Base-by-base conservation (phyloP, 2,888 invertebrate species). In the Cryptops parisi region DNA sequence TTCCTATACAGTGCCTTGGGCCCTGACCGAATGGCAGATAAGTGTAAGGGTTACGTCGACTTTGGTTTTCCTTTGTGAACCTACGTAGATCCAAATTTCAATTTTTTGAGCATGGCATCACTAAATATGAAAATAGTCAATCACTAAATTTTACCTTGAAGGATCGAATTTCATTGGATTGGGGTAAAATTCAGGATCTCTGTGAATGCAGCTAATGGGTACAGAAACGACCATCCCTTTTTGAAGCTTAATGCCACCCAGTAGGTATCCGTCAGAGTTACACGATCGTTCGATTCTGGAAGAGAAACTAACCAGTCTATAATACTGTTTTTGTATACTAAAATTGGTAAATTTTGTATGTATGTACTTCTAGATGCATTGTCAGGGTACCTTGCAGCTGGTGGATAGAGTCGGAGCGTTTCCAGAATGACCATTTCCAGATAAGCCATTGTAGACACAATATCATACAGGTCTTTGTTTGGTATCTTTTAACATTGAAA, bases 171-270 rank as follows among this genome's bases (percentile, higher is more conserved):
- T 2, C 2, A 22, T n/a, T 12, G 50, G 50, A 40, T 50, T 21
- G 3, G 50, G 50, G 24, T 50, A 50, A 40, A 12, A 25, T 4
- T 50, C 41, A 22, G 50, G 50, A 24, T 50, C 50, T 15, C 41
- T 39, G 33, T 50, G 50, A 50, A 50, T 41, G 27, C 40, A 39
- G n/a, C 41, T 40, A 3, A 50, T 33, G 24, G 50, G 50, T 24
- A 50, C 40, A 17, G 40, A 23, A 12, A 50, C 41, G 6, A 33
- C n/a, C 50, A 50, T 50, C 21, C 41, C 50, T 23, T 38, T 38
- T 40, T 50, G 23, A 15, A 50, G 23, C 1, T 33, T 38, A 21
- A 26, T 23, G 2, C 27, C 33, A 23, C 48, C 21, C 17, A 48
- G 38, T 21, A 27, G 48, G 21, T 48, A 48, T 4, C 21, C 33